A percentile compares a stretch with the other conserved stretches of the same genome.
These are phyloP conservation scores for Tipula helvola DNA, from an alignment of 2,888 invertebrate species.

Conservation along the genomic window DNA sequence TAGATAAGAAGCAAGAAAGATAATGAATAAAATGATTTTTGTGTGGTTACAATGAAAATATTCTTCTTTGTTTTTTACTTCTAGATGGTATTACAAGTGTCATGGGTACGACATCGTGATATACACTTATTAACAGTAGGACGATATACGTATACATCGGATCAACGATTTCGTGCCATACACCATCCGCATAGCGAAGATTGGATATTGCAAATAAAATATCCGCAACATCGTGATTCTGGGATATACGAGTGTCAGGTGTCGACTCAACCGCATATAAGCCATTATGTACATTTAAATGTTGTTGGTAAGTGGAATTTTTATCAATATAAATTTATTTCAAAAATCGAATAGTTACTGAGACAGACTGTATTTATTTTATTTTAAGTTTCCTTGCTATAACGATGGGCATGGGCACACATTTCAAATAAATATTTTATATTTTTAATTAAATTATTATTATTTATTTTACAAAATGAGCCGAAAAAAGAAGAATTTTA, in stretches of 20 bases:
- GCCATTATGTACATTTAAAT: conserved; percentile 79
- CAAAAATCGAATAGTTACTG: too few species aligned
- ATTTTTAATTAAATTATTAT: too few species aligned
- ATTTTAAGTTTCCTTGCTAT: too few species aligned
- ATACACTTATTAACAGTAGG: conserved; percentile 83
- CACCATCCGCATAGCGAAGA: conserved; percentile 78
- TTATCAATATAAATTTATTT: too few species aligned
- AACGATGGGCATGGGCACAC: too few species aligned
- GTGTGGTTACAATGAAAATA: not conserved
- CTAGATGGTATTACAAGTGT: conserved; percentile 66
- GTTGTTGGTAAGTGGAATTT: conserved; percentile 67
- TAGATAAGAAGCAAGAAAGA: not conserved
- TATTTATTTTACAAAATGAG: too few species aligned
- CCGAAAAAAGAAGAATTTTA: too few species aligned
- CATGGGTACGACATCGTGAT: conserved; percentile 84
- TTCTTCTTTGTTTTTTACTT: conserved; percentile 21
- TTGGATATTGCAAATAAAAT: conserved; percentile 87
- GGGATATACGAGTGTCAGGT: conserved; percentile 92
- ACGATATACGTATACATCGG: conserved; percentile 81
- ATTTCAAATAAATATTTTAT: too few species aligned
- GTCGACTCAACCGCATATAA: conserved; percentile 85
- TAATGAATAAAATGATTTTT: not conserved
- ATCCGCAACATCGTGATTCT: conserved; percentile 73
- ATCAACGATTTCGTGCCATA: conserved; percentile 79
- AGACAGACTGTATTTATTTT: too few species aligned